These are phyloP conservation scores for Crocidura indochinensis DNA, from an alignment of 2,797 vertebrate species.

Conservation along the genomic window DNA sequence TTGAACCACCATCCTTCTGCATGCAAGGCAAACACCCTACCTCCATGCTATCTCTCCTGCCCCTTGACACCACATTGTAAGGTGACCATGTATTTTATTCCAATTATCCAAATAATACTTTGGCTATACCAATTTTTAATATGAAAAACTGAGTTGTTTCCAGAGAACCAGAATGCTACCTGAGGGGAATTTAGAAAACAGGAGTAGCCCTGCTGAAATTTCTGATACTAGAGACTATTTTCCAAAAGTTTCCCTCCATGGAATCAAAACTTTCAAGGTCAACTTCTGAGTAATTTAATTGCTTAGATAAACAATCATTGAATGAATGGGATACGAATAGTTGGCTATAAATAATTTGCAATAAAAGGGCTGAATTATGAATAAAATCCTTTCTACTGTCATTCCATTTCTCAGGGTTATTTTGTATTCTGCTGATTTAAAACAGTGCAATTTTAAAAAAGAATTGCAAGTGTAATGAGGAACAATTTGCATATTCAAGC, in stretches of 20 bases:
- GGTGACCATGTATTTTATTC: neutral
- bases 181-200: neutral
- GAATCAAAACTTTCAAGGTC: neutral
- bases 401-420: neutral
- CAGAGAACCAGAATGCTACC: neutral
- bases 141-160: neutral
- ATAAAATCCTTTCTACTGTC: neutral
- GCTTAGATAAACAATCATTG: constrained; percentile 21
- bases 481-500: neutral
- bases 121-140: neutral
- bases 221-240: neutral
- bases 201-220: neutral
- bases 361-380: neutral
- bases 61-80: neutral
- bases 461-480: neutral
- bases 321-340: constrained; percentile 27
- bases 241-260: neutral
- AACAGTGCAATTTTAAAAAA: neutral
- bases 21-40: no score
- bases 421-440: neutral
- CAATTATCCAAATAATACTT: neutral
- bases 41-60: no score
- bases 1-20: no score
- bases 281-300: neutral
- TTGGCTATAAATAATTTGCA: neutral